These are phyloP conservation scores for Meliscaeva auricollis DNA, from an alignment of 2,888 invertebrate species.

Conservation along the genomic window DNA sequence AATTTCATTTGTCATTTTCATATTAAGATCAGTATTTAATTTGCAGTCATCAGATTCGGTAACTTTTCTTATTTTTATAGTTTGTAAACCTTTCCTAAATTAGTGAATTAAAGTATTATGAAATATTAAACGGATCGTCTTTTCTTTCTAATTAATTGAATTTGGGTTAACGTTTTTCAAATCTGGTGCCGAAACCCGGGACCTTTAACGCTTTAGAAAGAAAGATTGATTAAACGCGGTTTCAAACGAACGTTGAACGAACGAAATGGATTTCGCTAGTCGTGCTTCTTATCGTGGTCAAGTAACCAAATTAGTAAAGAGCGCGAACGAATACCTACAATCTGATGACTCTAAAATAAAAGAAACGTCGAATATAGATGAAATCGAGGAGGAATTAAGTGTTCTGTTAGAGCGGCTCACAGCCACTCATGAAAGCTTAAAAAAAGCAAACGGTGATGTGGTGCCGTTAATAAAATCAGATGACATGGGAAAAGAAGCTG, in stretches of 20 bases:
- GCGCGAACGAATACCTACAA: constrained; percentile 37
- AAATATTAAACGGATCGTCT: constrained; percentile 6
- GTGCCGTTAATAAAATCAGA: constrained; percentile 8
- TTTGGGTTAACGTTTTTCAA: constrained; percentile 12
- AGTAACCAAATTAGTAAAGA: constrained; percentile 39
- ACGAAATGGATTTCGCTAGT: constrained; percentile 41
- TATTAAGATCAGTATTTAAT: background rate
- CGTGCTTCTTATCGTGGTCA: constrained; percentile 37
- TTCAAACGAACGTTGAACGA: background rate
- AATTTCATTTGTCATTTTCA: background rate
- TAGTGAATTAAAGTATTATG: background rate
- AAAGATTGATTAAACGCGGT: background rate
- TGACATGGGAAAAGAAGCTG: constrained; percentile 35
- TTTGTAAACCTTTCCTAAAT: constrained; percentile 1
- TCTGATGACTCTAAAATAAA: constrained; percentile 23
- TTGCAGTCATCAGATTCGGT: constrained; percentile 7
- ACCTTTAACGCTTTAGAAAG: constrained; percentile 10
- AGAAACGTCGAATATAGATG: constrained; percentile 21
- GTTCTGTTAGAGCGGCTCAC: constrained; percentile 33
- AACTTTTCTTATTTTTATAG: background rate
- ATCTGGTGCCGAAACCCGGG: constrained; percentile 53
- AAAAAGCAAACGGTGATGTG: constrained; percentile 22
- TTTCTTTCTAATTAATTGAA: background rate
- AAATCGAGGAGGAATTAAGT: constrained; percentile 27
- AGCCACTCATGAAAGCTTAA: constrained; percentile 39